A percentile compares a stretch with the other conserved stretches of the same genome.
phyloP scores from a whole-genome alignment of 2,888 invertebrate species.

The Criorhina ranunculi region DNA sequence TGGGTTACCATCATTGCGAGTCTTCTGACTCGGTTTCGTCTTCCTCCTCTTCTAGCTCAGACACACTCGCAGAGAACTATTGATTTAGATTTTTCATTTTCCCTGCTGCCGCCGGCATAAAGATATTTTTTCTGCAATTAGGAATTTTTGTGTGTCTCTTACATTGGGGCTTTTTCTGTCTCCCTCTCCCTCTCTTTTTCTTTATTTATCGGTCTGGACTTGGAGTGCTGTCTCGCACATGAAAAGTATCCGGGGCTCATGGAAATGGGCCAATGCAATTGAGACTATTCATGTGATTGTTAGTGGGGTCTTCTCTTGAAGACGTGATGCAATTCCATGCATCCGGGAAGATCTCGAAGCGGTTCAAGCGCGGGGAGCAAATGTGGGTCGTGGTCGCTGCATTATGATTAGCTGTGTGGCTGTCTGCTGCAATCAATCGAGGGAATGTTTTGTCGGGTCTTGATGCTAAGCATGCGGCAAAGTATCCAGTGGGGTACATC shows the following conservation, averaged over 20 bases:
- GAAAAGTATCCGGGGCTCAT: constrained; percentile 59
- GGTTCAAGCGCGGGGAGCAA: constrained; percentile 28
- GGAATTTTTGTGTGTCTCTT: constrained; percentile 38
- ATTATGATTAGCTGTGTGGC: constrained; percentile 63
- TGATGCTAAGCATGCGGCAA: constrained; percentile 23
- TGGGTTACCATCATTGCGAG: constrained; percentile 21
- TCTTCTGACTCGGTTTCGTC: constrained; percentile 47
- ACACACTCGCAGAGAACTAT: constrained; percentile 47
- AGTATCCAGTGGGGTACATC: constrained; percentile 11
- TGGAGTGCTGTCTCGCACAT: constrained; percentile 34
- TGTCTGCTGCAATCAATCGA: constrained; percentile 58
- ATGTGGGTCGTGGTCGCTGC: constrained; percentile 67
- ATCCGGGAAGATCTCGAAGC: constrained; percentile 62
- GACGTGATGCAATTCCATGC: constrained; percentile 8
- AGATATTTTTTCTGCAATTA: constrained; percentile 46
- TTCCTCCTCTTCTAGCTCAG: constrained; percentile 30
- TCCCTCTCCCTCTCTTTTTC: constrained; percentile 10
- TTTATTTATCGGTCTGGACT: constrained; percentile 34
- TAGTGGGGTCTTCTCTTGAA: constrained; percentile 2
- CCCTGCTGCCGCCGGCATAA: constrained; percentile 29
- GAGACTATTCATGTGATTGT: constrained; percentile 40
- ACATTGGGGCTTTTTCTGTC: constrained; percentile 19
- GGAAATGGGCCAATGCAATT: constrained; percentile 63
- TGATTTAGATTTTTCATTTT: constrained; percentile 63
- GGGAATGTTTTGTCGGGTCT: constrained; percentile 36